Conservation (phyloP, 1,140 invertebrate genomes). For the Eubasilissa regina region DNA sequence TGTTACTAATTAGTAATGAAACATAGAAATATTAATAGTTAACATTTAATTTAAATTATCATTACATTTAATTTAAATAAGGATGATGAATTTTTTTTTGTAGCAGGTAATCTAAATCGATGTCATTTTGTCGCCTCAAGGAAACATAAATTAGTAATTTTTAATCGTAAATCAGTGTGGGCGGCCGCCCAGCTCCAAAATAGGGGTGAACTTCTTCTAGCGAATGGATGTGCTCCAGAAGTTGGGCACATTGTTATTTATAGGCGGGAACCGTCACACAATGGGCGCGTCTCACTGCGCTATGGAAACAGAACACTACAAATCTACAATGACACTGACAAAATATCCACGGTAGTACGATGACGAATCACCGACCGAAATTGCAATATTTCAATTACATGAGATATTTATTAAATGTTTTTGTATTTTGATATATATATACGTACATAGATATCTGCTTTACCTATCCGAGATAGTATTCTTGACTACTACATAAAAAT, state of each 20-base stretch:
- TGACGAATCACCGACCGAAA: not conserved
- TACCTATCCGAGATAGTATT: too few relatives aligned
- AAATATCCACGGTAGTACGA: not conserved
- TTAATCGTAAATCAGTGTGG: conserved; percentile 35
- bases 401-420: too few relatives aligned
- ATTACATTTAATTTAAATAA: too few relatives aligned
- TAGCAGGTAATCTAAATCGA: not conserved
- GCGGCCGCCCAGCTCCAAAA: conserved; percentile 9
- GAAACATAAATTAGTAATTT: conserved; percentile 43
- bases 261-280: conserved; percentile 35
- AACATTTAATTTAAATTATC: too few relatives aligned
- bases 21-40: too few relatives aligned
- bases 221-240: conserved; percentile 37
- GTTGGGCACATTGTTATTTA: conserved; percentile 43
- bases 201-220: conserved; percentile 18
- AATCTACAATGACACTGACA: not conserved
- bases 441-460: too few relatives aligned
- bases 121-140: conserved; percentile 1
- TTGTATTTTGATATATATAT: too few relatives aligned
- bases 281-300: conserved; percentile 26
- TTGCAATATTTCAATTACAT: too few relatives aligned
- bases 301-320: conserved; percentile 14
- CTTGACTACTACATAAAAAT: too few relatives aligned
- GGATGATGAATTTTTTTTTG: too few relatives aligned
- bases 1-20: too few relatives aligned